These are phyloP conservation scores for Panulirus ornatus DNA, from an alignment of 1,140 invertebrate species.

Conservation along the genomic window DNA sequence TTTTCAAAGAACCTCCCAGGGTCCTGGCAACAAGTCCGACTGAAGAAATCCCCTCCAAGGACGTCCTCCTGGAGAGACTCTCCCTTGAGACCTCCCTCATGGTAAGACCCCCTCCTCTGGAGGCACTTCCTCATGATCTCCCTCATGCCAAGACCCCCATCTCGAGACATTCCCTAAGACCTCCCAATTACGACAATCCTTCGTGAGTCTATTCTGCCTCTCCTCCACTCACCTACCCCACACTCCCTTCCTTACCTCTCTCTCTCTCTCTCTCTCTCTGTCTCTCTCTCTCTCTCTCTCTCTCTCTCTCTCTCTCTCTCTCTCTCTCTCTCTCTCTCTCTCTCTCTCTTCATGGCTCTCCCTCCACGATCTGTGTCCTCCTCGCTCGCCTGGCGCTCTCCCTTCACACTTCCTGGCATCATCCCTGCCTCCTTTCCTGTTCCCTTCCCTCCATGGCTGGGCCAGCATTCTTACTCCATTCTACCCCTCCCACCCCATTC, in stretches of 20 bases:
- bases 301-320: not conserved
- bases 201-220: not conserved
- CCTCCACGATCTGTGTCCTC: not conserved
- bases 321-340: not conserved
- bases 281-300: not conserved
- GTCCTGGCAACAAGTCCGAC: no score
- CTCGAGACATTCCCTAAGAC: no score
- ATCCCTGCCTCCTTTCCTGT: not conserved
- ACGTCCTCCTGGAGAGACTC: no score
- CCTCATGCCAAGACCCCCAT: no score
- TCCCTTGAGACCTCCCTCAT: no score
- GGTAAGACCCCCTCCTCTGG: no score
- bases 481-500: not conserved
- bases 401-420: not conserved
- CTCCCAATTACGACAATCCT: no score
- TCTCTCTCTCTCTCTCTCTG: not conserved
- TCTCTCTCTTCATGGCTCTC: not conserved
- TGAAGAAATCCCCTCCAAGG: no score
- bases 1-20: no score
- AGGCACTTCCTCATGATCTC: no score
- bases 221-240: not conserved
- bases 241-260: slow-evolving; percentile 1
- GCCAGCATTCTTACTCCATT: not conserved
- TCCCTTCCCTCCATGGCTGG: not conserved
- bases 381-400: not conserved